These are phyloP conservation scores for Archips crataeganus DNA, from an alignment of 2,888 invertebrate species.

Conservation along the genomic window DNA sequence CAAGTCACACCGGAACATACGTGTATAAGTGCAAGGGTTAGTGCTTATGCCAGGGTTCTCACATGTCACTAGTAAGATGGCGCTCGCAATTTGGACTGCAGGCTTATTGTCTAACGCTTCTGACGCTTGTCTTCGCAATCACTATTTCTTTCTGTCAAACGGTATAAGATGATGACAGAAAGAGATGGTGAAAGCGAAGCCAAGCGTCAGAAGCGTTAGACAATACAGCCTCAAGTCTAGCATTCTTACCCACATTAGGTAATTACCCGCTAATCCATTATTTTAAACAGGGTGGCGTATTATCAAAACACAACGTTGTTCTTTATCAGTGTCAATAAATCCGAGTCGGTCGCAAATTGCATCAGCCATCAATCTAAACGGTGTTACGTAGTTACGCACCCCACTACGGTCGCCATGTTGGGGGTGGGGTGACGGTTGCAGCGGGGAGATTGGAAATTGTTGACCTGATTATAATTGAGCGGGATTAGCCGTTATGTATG, in stretches of 20 bases:
- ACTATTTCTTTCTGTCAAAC: too few species aligned
- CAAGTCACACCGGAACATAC: too few species aligned
- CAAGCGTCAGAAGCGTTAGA: too few species aligned
- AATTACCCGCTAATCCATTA: constrained; percentile 44
- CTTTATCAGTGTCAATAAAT: constrained; percentile 80
- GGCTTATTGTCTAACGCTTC: too few species aligned
- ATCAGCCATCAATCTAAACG: constrained; percentile 83
- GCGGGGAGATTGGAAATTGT: constrained; percentile 45
- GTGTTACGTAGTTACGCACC: constrained; percentile 80
- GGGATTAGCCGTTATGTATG: too few species aligned
- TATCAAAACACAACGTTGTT: constrained; percentile 66
- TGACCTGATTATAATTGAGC: neutral
- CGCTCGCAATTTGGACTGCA: too few species aligned
- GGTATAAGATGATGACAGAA: too few species aligned
- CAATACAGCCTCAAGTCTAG: neutral
- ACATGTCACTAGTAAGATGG: too few species aligned
- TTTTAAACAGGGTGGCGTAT: constrained; percentile 56
- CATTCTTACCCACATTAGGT: neutral
- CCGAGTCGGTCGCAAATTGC: constrained; percentile 81
- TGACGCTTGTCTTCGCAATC: too few species aligned
- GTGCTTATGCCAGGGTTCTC: too few species aligned
- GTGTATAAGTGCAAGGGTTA: too few species aligned
- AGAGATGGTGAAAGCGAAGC: too few species aligned
- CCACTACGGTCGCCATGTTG: constrained; percentile 55
- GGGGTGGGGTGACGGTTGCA: constrained; percentile 50